Evolutionary conservation across 2,888 invertebrate genomes (phyloP).

Genomic region (Tetragonisca angustula): DNA sequence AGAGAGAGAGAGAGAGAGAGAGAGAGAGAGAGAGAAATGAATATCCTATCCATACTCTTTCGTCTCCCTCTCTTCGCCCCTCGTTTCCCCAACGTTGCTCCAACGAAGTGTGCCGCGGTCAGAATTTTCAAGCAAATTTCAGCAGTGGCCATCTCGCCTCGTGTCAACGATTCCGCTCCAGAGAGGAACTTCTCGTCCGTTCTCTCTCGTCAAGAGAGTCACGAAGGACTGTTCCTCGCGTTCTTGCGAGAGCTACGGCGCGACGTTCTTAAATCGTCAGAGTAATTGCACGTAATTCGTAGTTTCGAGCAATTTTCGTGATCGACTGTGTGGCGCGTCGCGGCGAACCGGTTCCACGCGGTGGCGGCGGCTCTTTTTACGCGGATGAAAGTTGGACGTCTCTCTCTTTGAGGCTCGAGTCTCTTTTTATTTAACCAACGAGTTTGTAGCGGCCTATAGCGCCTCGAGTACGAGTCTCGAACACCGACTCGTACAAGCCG

Average conservation of each 20-base stretch:
- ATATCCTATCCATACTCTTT: constrained; percentile 35
- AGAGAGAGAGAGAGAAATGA: constrained; percentile 45
- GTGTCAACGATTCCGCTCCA: constrained; percentile 44
- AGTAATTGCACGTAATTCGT: constrained; percentile 33
- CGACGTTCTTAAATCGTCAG: constrained; percentile 43
- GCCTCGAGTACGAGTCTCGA: too few species aligned
- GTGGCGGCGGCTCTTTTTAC: background rate
- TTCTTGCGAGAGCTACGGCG: constrained; percentile 10
- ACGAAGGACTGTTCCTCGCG: constrained; percentile 13
- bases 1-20: constrained; percentile 51
- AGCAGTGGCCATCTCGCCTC: constrained; percentile 38
- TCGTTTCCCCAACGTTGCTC: constrained; percentile 5
- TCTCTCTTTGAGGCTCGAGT: background rate
- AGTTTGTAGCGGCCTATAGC: too few species aligned
- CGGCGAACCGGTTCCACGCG: constrained; percentile 25
- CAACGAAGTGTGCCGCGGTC: constrained; percentile 38
- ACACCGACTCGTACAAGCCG: too few species aligned
- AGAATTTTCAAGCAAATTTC: constrained; percentile 68
- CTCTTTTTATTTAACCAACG: constrained; percentile 5
- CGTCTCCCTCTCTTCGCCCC: background rate
- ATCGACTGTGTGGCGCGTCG: constrained; percentile 26
- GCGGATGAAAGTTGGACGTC: background rate
- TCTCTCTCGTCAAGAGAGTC: background rate
- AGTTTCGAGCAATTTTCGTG: constrained; percentile 35
- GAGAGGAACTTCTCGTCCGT: background rate